Conservation (phyloP, 2,888 invertebrate species). For the Lamellibrachia satsuma region DNA sequence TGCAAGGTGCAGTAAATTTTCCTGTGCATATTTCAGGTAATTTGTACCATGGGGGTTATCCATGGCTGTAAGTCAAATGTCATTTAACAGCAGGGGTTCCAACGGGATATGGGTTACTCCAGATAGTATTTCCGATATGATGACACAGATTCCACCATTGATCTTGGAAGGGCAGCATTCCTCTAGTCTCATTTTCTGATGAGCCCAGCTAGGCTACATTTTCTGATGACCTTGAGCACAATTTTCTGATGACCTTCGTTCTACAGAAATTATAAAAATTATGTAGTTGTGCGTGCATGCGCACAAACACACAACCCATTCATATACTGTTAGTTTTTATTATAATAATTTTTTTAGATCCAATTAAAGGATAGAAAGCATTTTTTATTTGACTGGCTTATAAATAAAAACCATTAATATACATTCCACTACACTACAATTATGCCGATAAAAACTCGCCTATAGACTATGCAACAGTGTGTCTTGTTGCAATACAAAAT, state of each 20-base stretch:
- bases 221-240: not conserved
- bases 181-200: not conserved
- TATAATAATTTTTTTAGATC: not conserved
- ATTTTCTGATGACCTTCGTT: not conserved
- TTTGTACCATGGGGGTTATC: not conserved
- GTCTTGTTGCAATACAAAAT: not conserved
- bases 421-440: not conserved
- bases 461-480: not conserved
- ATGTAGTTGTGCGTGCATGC: too few relatives aligned
- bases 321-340: not conserved
- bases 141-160: not conserved
- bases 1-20: not conserved
- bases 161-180: not conserved
- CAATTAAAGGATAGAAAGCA: not conserved
- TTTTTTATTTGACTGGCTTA: not conserved
- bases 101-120: not conserved
- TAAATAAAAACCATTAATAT: not conserved
- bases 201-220: not conserved
- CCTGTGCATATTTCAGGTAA: not conserved
- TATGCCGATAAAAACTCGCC: not conserved
- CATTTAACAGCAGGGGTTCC: not conserved
- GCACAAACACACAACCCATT: too few relatives aligned
- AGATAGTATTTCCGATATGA: slow-evolving; percentile 17
- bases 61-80: not conserved
- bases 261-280: too few relatives aligned